Evolutionary conservation across 2,113 vertebrate genomes (phyloP), one percentile per base, ranked within the genome.

Genomic region (Cisticola juncidis): DNA sequence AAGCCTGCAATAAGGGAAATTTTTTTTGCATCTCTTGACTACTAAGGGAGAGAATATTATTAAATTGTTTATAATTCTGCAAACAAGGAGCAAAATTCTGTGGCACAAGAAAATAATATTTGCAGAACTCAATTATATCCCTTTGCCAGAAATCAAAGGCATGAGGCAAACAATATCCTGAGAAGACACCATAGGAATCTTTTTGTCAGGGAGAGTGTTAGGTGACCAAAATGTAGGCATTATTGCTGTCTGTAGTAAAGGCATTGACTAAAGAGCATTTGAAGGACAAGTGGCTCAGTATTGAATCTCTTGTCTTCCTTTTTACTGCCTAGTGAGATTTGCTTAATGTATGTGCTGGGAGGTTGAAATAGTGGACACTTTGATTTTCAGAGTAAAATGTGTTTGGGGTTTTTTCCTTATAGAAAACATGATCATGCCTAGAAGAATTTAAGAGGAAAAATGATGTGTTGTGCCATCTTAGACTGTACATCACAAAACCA

Each of bases 201-300:
- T 85, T 85, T 74, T 74, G n/a, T 64, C 31, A 48, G 40, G 76
- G 61, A 42, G 45, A 36, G 60, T 4, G 2, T 58, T 87, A 81
- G 81, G 74, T 95, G 64, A 83, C 82, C 56, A 47, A 90, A 83
- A 56, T 14, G 31, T 86, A 56, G 79, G 44, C 1, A 12, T 88
- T 92, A 42, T 8, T 95, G 88, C 79, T 12, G 35, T 72, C 66
- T 88, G 4, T 83, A 80, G 64, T 66, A 83, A 61, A 2, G 4
- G 35, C 70, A 51, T 51, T 65, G 76, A 78, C 28, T 94, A 70
- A 90, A 73, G 54, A 88, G 47, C 48, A 25, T 84, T 89, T 95
- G 91, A 92, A 96, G 90, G 88, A 78, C 90, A 92, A 81, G 51
- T 70, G 87, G 47, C 56, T 83, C 12, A 4, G 42, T 81, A 31